Percentiles rank a stretch among this genome's conserved stretches.
These are phyloP conservation scores for Ptychochromis oligacanthus DNA, from an alignment of 2,113 vertebrate species.

Conservation along the genomic window DNA sequence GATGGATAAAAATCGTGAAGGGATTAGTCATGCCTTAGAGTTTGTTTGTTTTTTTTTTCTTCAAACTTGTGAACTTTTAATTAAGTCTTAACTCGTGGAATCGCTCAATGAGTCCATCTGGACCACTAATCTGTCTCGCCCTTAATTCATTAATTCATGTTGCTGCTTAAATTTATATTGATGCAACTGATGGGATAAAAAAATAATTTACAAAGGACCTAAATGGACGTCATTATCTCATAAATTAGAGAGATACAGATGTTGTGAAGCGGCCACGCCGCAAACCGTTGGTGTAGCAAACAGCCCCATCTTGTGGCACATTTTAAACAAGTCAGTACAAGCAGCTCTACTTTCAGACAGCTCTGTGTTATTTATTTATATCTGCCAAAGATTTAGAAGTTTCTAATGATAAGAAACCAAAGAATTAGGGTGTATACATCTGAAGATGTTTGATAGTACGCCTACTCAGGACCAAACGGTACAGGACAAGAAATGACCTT, in stretches of 20 bases:
- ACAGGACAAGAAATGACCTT: not conserved
- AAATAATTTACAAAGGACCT: constrained; percentile 10
- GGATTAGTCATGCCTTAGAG: constrained; percentile 11
- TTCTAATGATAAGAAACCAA: not conserved
- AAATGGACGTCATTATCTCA: constrained; percentile 8
- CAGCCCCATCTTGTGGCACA: constrained; percentile 56
- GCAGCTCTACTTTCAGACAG: not conserved
- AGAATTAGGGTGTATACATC: not conserved
- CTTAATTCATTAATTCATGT: not conserved
- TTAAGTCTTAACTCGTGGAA: constrained; percentile 13
- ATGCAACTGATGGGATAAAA: not conserved
- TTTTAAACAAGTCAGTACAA: not conserved
- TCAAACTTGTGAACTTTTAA: constrained; percentile 43
- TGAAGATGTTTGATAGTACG: not conserved
- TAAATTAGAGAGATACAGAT: constrained; percentile 15
- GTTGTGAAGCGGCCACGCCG: not conserved
- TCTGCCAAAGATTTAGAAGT: not conserved
- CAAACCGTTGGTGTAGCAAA: constrained; percentile 31
- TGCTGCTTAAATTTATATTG: constrained; percentile 10
- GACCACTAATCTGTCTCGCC: not conserved
- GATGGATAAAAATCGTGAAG: not conserved
- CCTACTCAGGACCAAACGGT: not conserved
- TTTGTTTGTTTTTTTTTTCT: too few species aligned
- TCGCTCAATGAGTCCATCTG: constrained; percentile 18
- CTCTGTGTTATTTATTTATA: not conserved